phyloP scores from a whole-genome alignment of 2,113 vertebrate genomes.

The Salvelinus namaycush region DNA sequence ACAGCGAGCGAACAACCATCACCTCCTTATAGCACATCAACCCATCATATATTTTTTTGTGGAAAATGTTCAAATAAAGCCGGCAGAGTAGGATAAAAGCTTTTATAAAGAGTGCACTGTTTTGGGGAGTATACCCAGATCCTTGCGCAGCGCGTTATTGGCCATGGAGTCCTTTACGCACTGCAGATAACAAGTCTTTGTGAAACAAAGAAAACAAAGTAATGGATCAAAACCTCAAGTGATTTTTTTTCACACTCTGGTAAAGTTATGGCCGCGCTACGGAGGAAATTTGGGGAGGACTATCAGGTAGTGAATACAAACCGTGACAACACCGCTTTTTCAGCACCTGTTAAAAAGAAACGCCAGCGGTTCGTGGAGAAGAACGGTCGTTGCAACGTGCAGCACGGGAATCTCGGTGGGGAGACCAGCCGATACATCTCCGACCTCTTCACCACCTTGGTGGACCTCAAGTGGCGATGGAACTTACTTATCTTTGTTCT shows the following conservation, averaged over 20 bases:
- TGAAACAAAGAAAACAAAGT: slow-evolving; percentile 22
- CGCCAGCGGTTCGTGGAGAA: slow-evolving; percentile 88
- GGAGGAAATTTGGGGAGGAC: slow-evolving; percentile 85
- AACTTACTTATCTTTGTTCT: slow-evolving; percentile 87
- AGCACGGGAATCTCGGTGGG: slow-evolving; percentile 85
- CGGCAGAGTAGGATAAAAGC: background rate
- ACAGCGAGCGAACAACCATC: background rate
- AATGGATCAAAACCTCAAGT: slow-evolving; percentile 54
- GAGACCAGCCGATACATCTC: slow-evolving; percentile 87
- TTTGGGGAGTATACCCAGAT: slow-evolving; percentile 16
- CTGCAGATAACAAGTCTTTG: slow-evolving; percentile 58
- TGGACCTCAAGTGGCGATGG: slow-evolving; percentile 90
- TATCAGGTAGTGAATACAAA: slow-evolving; percentile 82
- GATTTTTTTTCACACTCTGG: background rate
- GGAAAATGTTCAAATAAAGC: background rate
- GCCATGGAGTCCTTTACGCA: slow-evolving; percentile 70
- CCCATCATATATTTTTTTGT: background rate
- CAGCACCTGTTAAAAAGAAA: slow-evolving; percentile 79
- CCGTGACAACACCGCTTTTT: slow-evolving; percentile 56
- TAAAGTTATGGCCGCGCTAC: slow-evolving; percentile 78
- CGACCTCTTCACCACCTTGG: slow-evolving; percentile 87
- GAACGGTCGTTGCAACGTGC: slow-evolving; percentile 88
- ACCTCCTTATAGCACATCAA: background rate
- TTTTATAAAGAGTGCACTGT: background rate
- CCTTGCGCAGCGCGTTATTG: slow-evolving; percentile 45